Percentiles rank a stretch among this genome's conserved stretches.
phyloP scores from a whole-genome alignment of 2,888 invertebrate genomes.

The Eupithecia insigniata region DNA sequence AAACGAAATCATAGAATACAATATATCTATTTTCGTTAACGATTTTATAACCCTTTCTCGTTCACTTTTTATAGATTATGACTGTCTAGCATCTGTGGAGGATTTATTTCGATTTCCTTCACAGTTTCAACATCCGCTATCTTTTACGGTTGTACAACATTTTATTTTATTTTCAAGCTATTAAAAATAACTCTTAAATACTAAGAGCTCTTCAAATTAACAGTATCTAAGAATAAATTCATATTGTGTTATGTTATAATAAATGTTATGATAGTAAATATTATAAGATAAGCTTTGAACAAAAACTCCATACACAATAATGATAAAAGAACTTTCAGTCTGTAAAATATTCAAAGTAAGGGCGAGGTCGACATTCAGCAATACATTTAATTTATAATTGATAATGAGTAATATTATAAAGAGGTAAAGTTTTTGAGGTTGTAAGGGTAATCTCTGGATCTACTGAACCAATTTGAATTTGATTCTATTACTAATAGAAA shows the following conservation, averaged over 20 bases:
- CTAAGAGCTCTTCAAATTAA: neutral
- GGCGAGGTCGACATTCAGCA: neutral
- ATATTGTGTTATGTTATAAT: no score
- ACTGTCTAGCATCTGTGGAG: constrained; percentile 80
- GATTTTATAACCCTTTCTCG: constrained; percentile 73
- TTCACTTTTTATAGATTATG: constrained; percentile 74
- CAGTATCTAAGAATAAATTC: neutral
- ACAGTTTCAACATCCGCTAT: constrained; percentile 76
- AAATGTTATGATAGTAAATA: neutral
- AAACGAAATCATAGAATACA: constrained; percentile 14
- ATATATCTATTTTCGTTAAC: constrained; percentile 63
- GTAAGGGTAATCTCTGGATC: no score
- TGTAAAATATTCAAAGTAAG: no score
- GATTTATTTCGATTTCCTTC: constrained; percentile 80
- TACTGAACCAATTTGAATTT: no score
- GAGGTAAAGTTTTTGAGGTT: no score
- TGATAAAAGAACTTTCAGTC: no score
- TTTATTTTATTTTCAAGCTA: neutral
- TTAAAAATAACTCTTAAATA: neutral
- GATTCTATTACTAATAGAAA: no score
- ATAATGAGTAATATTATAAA: no score
- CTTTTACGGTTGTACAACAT: constrained; percentile 15
- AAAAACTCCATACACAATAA: neutral
- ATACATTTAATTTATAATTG: neutral
- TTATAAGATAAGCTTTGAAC: neutral